These are phyloP conservation scores for Panagrolaimus sp. DNA, from an alignment of 1,140 invertebrate genomes.

Conservation along the genomic window DNA sequence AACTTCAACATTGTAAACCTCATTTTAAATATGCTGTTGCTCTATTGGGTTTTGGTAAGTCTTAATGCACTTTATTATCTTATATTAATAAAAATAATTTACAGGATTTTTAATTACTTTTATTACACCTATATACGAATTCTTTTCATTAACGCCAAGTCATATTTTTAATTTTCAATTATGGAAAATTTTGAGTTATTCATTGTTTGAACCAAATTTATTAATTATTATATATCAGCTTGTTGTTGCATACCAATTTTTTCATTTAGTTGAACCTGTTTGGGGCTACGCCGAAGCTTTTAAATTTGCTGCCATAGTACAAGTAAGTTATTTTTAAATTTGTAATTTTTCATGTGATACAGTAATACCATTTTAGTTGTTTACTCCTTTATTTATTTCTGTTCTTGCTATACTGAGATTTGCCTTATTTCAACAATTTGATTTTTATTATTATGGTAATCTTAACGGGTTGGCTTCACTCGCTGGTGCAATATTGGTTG, in stretches of 20 bases:
- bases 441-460: constrained; percentile 30
- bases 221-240: constrained; percentile 32
- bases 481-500: constrained; percentile 33
- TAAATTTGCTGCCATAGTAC: constrained; percentile 25
- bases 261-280: constrained; percentile 23
- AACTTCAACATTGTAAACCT: constrained; percentile 9
- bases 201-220: constrained; percentile 38
- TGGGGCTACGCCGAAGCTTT: constrained; percentile 24
- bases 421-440: constrained; percentile 20
- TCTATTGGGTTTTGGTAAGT: neutral
- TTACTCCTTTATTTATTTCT: constrained; percentile 28
- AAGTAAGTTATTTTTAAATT: constrained; percentile 15
- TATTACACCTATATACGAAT: constrained; percentile 16
- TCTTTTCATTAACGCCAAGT: constrained; percentile 16
- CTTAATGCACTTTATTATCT: neutral
- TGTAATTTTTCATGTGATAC: neutral
- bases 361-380: constrained; percentile 21
- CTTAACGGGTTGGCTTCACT: constrained; percentile 33
- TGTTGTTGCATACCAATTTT: constrained; percentile 21
- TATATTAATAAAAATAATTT: constrained; percentile 9
- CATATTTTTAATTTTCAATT: constrained; percentile 23
- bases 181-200: constrained; percentile 32
- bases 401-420: constrained; percentile 29
- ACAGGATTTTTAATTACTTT: constrained; percentile 23
- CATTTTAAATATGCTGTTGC: constrained; percentile 7